These are phyloP conservation scores for Apocheima hispidaria DNA, from an alignment of 2,888 invertebrate species.

Conservation along the genomic window DNA sequence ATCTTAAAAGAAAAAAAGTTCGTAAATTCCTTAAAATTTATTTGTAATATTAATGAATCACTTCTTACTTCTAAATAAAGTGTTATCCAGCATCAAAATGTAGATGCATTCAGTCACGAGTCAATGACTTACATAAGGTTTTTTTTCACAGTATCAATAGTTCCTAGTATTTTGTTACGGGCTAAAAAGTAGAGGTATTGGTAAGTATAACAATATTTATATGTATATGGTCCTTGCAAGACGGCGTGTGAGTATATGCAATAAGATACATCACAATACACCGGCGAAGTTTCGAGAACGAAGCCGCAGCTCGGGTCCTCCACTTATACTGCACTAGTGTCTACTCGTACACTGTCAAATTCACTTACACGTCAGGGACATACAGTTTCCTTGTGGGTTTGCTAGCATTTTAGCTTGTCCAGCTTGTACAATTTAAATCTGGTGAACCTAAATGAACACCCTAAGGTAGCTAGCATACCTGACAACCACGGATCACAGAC, in stretches of 20 bases:
- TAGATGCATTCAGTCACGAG: background rate
- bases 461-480: too few relatives aligned
- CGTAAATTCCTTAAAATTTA: too few relatives aligned
- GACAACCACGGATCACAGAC: too few relatives aligned
- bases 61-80: background rate
- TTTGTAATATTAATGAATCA: too few relatives aligned
- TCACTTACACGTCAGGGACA: slow-evolving; percentile 71
- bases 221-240: slow-evolving; percentile 46
- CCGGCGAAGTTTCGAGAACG: slow-evolving; percentile 76
- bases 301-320: slow-evolving; percentile 76
- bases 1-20: too few relatives aligned
- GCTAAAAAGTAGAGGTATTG: background rate
- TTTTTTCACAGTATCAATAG: background rate
- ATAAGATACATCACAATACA: slow-evolving; percentile 75
- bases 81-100: background rate
- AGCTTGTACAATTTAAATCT: too few relatives aligned
- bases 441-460: too few relatives aligned
- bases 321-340: slow-evolving; percentile 66
- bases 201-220: background rate
- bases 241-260: slow-evolving; percentile 65
- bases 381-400: slow-evolving; percentile 43
- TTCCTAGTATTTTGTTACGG: background rate
- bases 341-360: slow-evolving; percentile 77
- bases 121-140: background rate
- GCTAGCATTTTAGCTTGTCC: background rate